Percentiles rank a stretch among this genome's conserved stretches.
These are phyloP conservation scores for Drosophila varians DNA, from an alignment of 1,140 invertebrate genomes.

Conservation along the genomic window DNA sequence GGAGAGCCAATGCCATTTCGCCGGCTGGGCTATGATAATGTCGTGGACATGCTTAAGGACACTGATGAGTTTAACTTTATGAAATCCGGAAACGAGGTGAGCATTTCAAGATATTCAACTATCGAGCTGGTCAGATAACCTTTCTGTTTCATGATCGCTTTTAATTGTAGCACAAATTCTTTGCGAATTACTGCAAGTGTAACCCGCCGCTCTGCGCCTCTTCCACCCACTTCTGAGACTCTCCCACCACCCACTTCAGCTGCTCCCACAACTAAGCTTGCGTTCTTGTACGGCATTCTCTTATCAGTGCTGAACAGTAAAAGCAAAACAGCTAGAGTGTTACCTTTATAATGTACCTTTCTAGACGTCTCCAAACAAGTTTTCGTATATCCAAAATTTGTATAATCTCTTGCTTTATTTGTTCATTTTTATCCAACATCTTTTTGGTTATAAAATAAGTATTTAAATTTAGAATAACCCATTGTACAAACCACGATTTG, in stretches of 20 bases:
- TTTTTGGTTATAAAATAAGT: too few relatives aligned
- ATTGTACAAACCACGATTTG: not conserved
- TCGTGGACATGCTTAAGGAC: conserved; percentile 44
- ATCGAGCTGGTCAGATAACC: not conserved
- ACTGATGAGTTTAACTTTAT: conserved; percentile 58
- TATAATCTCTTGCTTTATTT: not conserved
- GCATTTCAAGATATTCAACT: not conserved
- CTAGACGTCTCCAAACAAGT: too few relatives aligned
- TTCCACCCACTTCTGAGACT: conserved; percentile 6
- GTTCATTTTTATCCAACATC: too few relatives aligned
- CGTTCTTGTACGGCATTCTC: conserved; percentile 1
- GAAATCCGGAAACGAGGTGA: conserved; percentile 40
- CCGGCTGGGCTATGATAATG: conserved; percentile 41
- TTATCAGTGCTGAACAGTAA: conserved; percentile 1
- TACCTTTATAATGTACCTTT: not conserved
- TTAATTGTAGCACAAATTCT: conserved; percentile 28
- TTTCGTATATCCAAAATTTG: not conserved
- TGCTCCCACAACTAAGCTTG: not conserved
- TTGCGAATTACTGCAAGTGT: conserved; percentile 14
- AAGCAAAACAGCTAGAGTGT: not conserved
- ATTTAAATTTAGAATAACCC: too few relatives aligned
- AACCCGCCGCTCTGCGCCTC: not conserved
- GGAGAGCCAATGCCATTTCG: conserved; percentile 45
- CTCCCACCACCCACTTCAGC: conserved; percentile 10
- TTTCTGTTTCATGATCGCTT: conserved; percentile 2